Evolutionary conservation across 2,888 invertebrate genomes (phyloP), one percentile per base, ranked within the genome.

Genomic region (Leucophenga maculata): DNA sequence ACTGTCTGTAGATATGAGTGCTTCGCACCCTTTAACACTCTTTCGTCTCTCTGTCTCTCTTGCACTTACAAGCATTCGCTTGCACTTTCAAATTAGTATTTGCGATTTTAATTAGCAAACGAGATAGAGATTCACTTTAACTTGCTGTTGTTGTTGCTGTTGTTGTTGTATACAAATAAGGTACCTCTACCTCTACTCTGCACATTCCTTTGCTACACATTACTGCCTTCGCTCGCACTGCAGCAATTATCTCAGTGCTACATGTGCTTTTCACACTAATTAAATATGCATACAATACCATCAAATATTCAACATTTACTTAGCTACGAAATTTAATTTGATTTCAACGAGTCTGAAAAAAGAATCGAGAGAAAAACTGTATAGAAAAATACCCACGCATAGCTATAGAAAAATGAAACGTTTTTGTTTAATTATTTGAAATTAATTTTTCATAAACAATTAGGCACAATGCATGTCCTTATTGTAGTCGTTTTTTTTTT

Each of bases 31-130:
- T 44, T 39, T 69, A 20, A 13, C 52, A 3, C 14, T 52, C 52
- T 6, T 14, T 52, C 6, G 8, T 16, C 31, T 16, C 31, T 31
- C 16, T 59, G 14, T 16, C 16, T 59, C 31, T 8, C 9, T 31
- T 18, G 18, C 55, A 11, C 22, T 55, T 22, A 18, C 68, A 46
- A 54, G 59, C 14, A 59, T 68, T 67, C 70, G 71, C 77, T 71
- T 82, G 80, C 80, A 78, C 78, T 80, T 80, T 76, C 78, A 80
- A 80, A 78, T 80, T 80, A 82, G 82, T 80, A 80, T 80, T 80
- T 80, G 80, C 20, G 79, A 80, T 82, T 80, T 80, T 80, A 80
- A 80, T 80, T 80, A 80, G 80, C 80, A 80, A 72, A 78, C 46
- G n/a, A 32, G 22, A 9, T 59, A 59, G 54, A 52, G 57, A 57